Conservation (phyloP, 2,113 vertebrate genomes). For the Chrysochloris asiatica region DNA sequence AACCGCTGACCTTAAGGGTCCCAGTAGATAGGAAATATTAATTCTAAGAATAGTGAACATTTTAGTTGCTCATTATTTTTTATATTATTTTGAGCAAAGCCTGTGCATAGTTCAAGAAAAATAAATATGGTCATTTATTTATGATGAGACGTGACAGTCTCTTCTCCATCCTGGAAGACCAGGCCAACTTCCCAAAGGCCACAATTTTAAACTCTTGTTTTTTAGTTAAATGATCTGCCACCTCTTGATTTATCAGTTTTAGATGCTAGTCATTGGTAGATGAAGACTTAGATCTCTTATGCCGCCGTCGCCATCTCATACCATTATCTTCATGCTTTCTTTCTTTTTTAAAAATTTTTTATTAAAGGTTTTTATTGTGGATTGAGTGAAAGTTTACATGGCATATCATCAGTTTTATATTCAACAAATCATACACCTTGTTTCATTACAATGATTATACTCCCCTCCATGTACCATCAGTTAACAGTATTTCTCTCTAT, state of each 20-base stretch:
- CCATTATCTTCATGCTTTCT: not conserved
- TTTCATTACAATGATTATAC: too few species aligned
- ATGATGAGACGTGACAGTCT: not conserved
- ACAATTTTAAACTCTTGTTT: not conserved
- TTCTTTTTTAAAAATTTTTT: too few species aligned
- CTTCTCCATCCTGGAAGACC: not conserved
- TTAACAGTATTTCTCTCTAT: too few species aligned
- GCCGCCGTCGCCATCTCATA: not conserved
- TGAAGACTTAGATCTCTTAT: not conserved
- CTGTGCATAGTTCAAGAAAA: not conserved
- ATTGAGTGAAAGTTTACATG: too few species aligned
- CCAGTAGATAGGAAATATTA: conserved; percentile 31
- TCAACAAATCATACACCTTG: too few species aligned
- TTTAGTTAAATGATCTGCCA: not conserved
- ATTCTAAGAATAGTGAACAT: not conserved
- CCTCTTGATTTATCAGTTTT: not conserved
- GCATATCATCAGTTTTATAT: too few species aligned
- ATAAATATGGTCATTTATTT: not conserved
- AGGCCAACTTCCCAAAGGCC: not conserved
- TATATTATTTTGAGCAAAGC: not conserved
- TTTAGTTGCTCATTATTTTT: not conserved
- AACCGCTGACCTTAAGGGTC: too few species aligned
- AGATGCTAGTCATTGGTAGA: not conserved
- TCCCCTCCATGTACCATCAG: too few species aligned
- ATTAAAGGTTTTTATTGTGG: too few species aligned